Evolutionary conservation across 2,797 vertebrate species (phyloP).

Genomic region (Rhynchonycteris naso): DNA sequence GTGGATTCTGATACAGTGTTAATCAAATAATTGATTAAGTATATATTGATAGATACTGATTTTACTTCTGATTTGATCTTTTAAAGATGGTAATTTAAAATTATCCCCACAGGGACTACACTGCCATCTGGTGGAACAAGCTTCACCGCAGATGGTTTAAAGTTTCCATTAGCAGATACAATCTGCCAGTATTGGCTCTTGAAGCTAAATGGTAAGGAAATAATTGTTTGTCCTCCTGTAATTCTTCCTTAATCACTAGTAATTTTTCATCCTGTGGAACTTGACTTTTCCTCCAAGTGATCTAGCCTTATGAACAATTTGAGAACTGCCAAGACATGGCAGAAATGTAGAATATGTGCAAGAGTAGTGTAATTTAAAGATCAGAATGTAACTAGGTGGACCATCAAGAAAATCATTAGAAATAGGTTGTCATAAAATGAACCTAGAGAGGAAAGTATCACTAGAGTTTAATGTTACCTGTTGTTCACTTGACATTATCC

Average conservation of each 20-base stretch:
- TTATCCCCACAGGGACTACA: neutral
- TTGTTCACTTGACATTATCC: neutral
- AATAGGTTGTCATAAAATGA: neutral
- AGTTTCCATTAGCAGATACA: neutral
- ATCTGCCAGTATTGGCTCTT: conserved; percentile 1
- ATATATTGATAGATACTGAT: neutral
- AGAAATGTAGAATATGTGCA: neutral
- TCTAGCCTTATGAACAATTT: neutral
- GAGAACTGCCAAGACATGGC: neutral
- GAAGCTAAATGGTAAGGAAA: conserved; percentile 25
- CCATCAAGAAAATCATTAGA: neutral
- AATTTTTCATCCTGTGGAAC: neutral
- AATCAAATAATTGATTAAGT: conserved; percentile 3
- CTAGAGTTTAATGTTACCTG: neutral
- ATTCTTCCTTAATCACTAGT: neutral
- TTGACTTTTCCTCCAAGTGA: neutral
- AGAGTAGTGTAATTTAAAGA: neutral
- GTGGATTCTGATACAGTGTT: neutral
- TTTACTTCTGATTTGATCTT: conserved; percentile 20
- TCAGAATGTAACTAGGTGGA: neutral
- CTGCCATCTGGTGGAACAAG: neutral
- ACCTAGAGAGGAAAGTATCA: neutral
- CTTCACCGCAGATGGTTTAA: conserved; percentile 33
- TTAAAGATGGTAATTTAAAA: conserved; percentile 42
- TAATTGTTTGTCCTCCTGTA: neutral